Percentiles rank a stretch among this genome's conserved stretches.
Conservation (phyloP, 2,888 invertebrate genomes). For the Brenthis hecate region DNA sequence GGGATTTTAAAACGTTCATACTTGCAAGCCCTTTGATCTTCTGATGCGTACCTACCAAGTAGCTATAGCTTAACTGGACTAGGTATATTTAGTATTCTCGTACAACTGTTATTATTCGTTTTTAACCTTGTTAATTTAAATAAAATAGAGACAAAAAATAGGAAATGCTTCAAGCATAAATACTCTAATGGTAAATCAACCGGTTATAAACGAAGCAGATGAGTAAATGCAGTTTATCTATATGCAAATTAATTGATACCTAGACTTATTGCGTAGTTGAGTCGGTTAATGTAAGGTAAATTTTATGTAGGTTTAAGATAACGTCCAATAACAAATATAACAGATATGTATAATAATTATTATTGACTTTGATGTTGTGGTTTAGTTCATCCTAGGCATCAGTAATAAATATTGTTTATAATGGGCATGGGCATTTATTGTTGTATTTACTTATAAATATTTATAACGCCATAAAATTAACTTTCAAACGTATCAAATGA, state of each 20-base stretch:
- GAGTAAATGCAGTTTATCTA: constrained; percentile 31
- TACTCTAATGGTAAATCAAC: constrained; percentile 33
- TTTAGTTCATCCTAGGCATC: constrained; percentile 12
- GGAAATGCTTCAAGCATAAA: constrained; percentile 46
- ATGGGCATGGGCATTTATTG: not conserved
- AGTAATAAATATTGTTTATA: constrained; percentile 14
- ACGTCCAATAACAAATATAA: constrained; percentile 19
- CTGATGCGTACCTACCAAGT: constrained; percentile 28
- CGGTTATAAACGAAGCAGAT: constrained; percentile 27
- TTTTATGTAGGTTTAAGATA: constrained; percentile 22
- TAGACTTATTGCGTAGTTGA: constrained; percentile 41
- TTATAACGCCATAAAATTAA: not conserved
- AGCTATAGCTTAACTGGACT: not conserved
- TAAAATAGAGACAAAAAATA: constrained; percentile 57
- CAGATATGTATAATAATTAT: not conserved
- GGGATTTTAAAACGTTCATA: constrained; percentile 75
- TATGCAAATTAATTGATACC: constrained; percentile 41
- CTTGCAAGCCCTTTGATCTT: constrained; percentile 68
- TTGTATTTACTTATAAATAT: not conserved
- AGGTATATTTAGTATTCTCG: not conserved
- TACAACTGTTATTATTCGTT: not conserved
- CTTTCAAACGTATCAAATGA: too few relatives aligned
- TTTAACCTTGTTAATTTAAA: constrained; percentile 44
- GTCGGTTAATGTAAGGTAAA: constrained; percentile 30
- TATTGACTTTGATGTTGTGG: constrained; percentile 21